Evolutionary conservation across 2,113 vertebrate species (phyloP).

Genomic region (Apteryx mantelli): DNA sequence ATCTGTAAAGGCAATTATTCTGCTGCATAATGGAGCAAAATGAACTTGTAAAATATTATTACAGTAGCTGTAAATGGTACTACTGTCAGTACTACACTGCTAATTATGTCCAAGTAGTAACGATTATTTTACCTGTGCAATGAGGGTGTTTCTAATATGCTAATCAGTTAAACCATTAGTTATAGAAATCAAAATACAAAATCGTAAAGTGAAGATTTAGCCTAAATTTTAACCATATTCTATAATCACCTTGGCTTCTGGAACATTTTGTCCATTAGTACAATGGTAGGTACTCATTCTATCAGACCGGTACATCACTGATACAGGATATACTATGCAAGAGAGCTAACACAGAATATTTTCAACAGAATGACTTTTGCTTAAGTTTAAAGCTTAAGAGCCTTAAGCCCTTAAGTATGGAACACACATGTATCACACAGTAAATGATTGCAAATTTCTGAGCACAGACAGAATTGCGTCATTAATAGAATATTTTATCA

Average conservation of each 20-base stretch:
- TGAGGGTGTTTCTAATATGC: neutral
- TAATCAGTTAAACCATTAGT: neutral
- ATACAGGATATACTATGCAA: neutral
- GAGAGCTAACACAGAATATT: neutral
- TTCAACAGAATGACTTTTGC: neutral
- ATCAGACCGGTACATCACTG: rapidly evolving
- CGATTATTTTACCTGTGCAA: conserved; percentile 14
- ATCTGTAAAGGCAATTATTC: conserved; percentile 41
- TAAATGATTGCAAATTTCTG: neutral
- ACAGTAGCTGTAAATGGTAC: conserved; percentile 6
- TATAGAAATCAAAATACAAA: neutral
- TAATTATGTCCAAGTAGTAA: conserved; percentile 33
- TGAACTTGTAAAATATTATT: conserved; percentile 39
- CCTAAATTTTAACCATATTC: neutral
- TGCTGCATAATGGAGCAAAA: neutral
- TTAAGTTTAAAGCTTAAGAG: neutral
- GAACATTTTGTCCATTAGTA: neutral
- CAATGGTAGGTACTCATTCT: neutral
- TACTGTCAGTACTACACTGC: neutral
- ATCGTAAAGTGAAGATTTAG: neutral
- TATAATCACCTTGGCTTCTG: neutral
- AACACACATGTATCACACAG: neutral
- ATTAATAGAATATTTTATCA: neutral
- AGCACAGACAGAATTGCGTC: neutral
- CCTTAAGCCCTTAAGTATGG: neutral